Conservation (phyloP, 2,888 invertebrate genomes). For the Hirtodrosophila histrioides region DNA sequence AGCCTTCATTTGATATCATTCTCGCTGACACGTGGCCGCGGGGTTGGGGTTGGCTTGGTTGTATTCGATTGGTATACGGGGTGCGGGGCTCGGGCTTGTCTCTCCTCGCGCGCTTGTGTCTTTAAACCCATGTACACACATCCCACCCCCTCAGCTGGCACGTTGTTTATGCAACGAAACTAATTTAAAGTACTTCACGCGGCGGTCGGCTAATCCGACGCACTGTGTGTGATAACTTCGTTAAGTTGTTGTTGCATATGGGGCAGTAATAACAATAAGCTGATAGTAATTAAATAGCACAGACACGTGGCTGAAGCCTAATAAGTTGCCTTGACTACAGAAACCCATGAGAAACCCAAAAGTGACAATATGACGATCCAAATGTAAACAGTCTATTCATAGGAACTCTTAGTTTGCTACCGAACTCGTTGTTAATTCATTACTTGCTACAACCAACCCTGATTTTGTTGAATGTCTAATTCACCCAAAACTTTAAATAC, state of each 20-base stretch:
- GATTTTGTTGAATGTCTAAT: too few species aligned
- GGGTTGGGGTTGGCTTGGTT: background rate
- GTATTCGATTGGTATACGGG: slow-evolving; percentile 1
- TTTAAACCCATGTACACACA: slow-evolving; percentile 22
- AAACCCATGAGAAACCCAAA: background rate
- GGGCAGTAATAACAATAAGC: slow-evolving; percentile 71
- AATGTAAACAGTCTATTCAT: too few species aligned
- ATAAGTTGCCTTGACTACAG: slow-evolving; percentile 16
- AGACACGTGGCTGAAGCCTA: slow-evolving; percentile 53
- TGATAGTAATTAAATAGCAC: slow-evolving; percentile 69
- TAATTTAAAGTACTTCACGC: slow-evolving; percentile 79
- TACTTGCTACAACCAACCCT: too few species aligned
- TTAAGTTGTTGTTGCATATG: slow-evolving; percentile 68
- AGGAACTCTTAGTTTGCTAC: too few species aligned
- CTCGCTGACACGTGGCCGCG: slow-evolving; percentile 40
- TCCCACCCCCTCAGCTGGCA: slow-evolving; percentile 4
- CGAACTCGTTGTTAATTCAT: too few species aligned
- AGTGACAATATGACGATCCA: background rate
- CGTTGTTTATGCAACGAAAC: slow-evolving; percentile 76
- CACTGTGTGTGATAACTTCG: slow-evolving; percentile 69
- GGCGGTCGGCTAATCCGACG: slow-evolving; percentile 67
- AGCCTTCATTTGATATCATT: slow-evolving; percentile 35
- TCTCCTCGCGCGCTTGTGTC: slow-evolving; percentile 24
- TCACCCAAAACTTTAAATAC: too few species aligned
- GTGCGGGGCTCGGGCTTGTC: slow-evolving; percentile 12